Conservation (phyloP, 2,797 vertebrate species). For the Acrossocheilus fasciatus region DNA sequence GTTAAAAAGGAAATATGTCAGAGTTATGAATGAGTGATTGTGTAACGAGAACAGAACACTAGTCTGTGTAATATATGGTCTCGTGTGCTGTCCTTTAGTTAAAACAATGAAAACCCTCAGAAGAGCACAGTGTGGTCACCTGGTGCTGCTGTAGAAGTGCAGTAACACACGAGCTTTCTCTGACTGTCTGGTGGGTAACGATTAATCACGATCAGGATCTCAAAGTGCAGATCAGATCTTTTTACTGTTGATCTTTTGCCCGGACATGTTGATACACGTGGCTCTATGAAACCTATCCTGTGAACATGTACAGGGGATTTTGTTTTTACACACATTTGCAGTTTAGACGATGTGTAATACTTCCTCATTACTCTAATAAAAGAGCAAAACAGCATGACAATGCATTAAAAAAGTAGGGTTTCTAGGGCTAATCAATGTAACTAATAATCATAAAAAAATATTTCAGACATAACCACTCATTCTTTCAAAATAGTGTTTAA, state of each 20-base stretch:
- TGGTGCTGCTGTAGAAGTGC: neutral
- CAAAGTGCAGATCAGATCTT: neutral
- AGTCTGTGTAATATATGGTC: too few species aligned
- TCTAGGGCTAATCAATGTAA: neutral
- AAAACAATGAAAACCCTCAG: neutral
- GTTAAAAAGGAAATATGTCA: neutral
- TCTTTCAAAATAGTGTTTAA: neutral
- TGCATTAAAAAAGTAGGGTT: neutral
- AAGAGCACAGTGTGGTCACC: too few species aligned
- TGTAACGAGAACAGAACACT: neutral
- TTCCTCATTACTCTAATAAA: neutral
- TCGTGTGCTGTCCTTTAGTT: neutral
- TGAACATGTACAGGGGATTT: neutral
- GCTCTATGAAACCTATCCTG: neutral
- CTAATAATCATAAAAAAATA: neutral
- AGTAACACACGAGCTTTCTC: neutral
- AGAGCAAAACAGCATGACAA: neutral
- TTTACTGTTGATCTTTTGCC: neutral
- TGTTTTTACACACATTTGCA: neutral
- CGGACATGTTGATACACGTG: neutral
- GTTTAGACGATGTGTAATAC: neutral
- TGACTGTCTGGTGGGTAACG: neutral
- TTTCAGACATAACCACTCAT: neutral
- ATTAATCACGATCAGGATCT: neutral
- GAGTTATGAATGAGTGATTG: neutral